Base-by-base conservation (phyloP, 2,888 invertebrate genomes). In the Drosophila formosana region DNA sequence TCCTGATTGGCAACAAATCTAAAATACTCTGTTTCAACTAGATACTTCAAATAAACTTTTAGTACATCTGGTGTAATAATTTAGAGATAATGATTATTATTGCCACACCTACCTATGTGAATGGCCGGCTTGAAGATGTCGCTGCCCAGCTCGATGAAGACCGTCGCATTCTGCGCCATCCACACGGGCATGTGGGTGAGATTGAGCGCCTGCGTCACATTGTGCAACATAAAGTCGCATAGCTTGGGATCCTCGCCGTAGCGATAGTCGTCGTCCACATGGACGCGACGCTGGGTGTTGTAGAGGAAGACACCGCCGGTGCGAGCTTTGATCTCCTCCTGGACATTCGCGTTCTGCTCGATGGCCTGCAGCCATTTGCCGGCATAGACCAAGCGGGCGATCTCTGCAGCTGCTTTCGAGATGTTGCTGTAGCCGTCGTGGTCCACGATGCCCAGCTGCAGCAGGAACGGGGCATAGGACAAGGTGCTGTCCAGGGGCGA, bases 101-200 rank as follows among this genome's bases (percentile, higher is more conserved):
- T 18, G 18, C 1, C 18, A 18, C 18, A 5, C 46, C 80, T 92
- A 96, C 96, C 95, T 90, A 94, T 93, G 63, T 95, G 92, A 3
- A 95, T 94, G 18, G 95, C 96, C 0, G 97, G 96, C 90, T 95
- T 96, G 96, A 97, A 96, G 88, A 97, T 96, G 88, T 97, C 97
- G 5, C 75, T 93, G 1, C 88, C 77, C 46, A 96, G 93, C 9
- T 92, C 89, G 6, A 90, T 74, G 85, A 96, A 97, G 0, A 96
- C 96, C 0, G 70, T 63, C 1, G 78, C 74, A n/a, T 94, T 94
- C 85, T 95, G 95, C 0, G 93, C 93, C 70, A 95, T 95, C 95
- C 96, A 97, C 0, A 88, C 92, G 6, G 95, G 94, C 71, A 94
- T 92, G 0, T 92, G 91, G 0, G 95, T 95, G n/a, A 97, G 94